Percentiles rank a stretch among this genome's conserved stretches.
phyloP scores from a whole-genome alignment of 2,113 vertebrate species.

The Corythornis vintsioides region DNA sequence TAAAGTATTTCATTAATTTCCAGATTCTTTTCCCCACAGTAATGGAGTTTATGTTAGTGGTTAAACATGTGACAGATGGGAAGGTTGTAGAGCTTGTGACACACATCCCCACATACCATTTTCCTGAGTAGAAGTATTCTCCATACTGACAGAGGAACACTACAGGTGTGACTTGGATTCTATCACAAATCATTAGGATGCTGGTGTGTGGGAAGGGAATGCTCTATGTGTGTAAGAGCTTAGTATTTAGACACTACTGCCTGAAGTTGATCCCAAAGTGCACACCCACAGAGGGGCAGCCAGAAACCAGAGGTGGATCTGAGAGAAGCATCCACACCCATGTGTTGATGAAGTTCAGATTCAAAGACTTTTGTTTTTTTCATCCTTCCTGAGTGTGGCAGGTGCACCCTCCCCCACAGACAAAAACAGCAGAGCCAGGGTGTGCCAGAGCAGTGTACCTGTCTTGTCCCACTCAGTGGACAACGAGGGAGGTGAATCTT shows the following conservation, averaged over 20 bases:
- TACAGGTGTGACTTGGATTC: background rate
- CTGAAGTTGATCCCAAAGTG: background rate
- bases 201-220: background rate
- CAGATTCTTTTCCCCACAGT: constrained; percentile 17
- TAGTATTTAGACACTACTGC: background rate
- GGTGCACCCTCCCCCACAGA: too few species aligned
- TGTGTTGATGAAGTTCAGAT: background rate
- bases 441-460: too few species aligned
- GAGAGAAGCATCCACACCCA: background rate
- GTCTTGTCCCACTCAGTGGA: too few species aligned
- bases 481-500: too few species aligned
- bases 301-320: background rate
- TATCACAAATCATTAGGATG: background rate
- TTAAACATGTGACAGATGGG: constrained; percentile 34
- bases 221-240: background rate
- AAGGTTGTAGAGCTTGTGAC: constrained; percentile 38
- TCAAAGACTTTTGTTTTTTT: background rate
- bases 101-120: constrained; percentile 9
- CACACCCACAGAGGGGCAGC: background rate
- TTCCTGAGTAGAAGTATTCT: constrained; percentile 42
- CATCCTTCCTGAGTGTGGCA: background rate
- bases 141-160: background rate
- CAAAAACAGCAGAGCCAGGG: too few species aligned
- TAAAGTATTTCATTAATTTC: constrained; percentile 56
- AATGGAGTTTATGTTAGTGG: constrained; percentile 59